Evolutionary conservation across 2,113 vertebrate genomes (phyloP).

Genomic region (Geothlypis trichas): DNA sequence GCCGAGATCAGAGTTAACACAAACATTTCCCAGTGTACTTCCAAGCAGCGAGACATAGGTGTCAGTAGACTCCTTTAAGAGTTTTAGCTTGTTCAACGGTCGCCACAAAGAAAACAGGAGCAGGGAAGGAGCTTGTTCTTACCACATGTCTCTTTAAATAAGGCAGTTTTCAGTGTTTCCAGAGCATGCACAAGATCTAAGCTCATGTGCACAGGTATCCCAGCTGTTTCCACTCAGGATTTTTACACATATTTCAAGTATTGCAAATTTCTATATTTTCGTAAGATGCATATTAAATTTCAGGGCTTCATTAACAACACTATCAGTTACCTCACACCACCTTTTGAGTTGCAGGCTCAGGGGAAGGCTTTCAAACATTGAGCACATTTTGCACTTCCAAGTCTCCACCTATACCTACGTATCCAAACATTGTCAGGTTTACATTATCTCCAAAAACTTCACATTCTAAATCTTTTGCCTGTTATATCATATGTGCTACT

Average conservation of each 20-base stretch:
- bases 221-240: neutral
- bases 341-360: neutral
- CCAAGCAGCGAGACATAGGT: neutral
- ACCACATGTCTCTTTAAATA: neutral
- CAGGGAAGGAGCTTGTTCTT: neutral
- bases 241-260: neutral
- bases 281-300: neutral
- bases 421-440: neutral
- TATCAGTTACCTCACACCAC: neutral
- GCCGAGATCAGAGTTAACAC: neutral
- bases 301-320: neutral
- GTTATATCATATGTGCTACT: neutral
- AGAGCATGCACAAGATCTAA: neutral
- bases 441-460: neutral
- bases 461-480: neutral
- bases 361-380: neutral
- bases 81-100: neutral
- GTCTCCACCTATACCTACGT: fast-evolving
- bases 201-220: neutral
- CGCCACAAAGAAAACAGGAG: neutral
- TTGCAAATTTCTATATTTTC: neutral
- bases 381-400: neutral
- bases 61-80: neutral
- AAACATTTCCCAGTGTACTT: neutral
- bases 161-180: neutral